Evolutionary conservation across 2,888 invertebrate species (phyloP), one percentile per base, ranked within the genome.

Genomic region (Drepanosiphum platanoidis): DNA sequence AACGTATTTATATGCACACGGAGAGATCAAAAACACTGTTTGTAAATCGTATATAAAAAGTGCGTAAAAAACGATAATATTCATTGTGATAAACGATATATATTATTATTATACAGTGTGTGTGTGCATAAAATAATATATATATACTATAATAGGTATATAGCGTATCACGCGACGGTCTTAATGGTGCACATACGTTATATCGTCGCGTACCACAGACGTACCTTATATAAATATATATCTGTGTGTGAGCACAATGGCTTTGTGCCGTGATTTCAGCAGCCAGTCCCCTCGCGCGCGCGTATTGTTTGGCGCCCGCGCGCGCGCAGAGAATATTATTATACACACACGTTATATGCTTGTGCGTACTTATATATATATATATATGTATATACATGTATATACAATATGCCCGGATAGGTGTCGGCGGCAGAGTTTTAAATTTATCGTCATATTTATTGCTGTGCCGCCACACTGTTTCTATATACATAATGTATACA

Each of bases 371-470:
- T 9, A 9, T 42, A 42, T 58, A 22, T 36, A 39, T 75, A 58
- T 13, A 27, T 42, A 32, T 3, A 1, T 4, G 9, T 15, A 34
- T 15, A 27, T 68, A 32, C n/a, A 11, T 58, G 22, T 64, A 58
- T 36, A 58, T 52, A 18, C 7, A n/a, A 15, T 68, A n/a, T 46
- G n/a, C 22, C 9, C 3, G 8, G 18, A 32, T 3, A 78, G 64
- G 64, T 78, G 78, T 78, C 66, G 78, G 64, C 66, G 66, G 78
- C 64, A 66, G 78, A 66, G 78, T 66, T 66, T 79, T 32, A 30
- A 66, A 79, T 79, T 66, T 36, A 66, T 79, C 61, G 66, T 79
- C 78, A 66, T 46, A 66, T 79, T 66, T 79, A 66, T 79, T 58
- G 58, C n/a, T n/a, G 64, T 27, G 27, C 22, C 46, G 2, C 46